phyloP scores from a whole-genome alignment of 2,888 invertebrate species.

The Abrostola triplasia region DNA sequence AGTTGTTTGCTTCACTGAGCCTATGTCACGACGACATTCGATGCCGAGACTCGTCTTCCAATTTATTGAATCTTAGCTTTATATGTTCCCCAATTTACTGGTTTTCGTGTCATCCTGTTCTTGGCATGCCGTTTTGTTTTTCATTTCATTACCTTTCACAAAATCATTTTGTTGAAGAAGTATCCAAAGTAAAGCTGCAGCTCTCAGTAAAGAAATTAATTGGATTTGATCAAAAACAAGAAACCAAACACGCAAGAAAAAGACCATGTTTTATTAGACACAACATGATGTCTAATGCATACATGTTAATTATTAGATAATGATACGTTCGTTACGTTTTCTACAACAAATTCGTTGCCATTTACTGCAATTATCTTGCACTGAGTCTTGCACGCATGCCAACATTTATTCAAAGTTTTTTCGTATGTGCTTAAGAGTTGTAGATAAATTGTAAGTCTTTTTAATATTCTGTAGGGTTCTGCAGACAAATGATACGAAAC shows the following conservation, averaged over 20 bases:
- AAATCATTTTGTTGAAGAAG: not conserved
- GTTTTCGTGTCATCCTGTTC: slow-evolving; percentile 22
- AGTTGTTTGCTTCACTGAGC: slow-evolving; percentile 29
- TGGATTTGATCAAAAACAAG: slow-evolving; percentile 2
- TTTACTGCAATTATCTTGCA: slow-evolving; percentile 6
- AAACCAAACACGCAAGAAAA: slow-evolving; percentile 26
- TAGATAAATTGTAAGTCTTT: not conserved
- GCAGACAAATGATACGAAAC: not conserved
- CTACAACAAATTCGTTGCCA: slow-evolving; percentile 25
- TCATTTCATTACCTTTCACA: not conserved
- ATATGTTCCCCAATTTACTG: slow-evolving; percentile 16
- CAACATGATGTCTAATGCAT: slow-evolving; percentile 15
- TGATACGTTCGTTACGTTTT: slow-evolving; percentile 29
- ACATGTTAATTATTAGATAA: slow-evolving; percentile 18
- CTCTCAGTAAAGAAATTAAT: too few species aligned
- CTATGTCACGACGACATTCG: slow-evolving; percentile 30
- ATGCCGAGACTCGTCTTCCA: slow-evolving; percentile 15
- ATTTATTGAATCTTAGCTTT: slow-evolving; percentile 38
- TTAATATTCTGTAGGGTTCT: not conserved
- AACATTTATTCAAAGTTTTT: slow-evolving; percentile 15
- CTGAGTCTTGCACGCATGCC: slow-evolving; percentile 38
- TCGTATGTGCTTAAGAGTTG: not conserved
- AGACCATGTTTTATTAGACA: slow-evolving; percentile 26
- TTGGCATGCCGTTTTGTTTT: not conserved
- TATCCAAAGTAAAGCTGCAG: too few species aligned